Evolutionary conservation across 2,797 vertebrate genomes (phyloP), one percentile per base, ranked within the genome.

Genomic region (Trichosurus vulpecula): DNA sequence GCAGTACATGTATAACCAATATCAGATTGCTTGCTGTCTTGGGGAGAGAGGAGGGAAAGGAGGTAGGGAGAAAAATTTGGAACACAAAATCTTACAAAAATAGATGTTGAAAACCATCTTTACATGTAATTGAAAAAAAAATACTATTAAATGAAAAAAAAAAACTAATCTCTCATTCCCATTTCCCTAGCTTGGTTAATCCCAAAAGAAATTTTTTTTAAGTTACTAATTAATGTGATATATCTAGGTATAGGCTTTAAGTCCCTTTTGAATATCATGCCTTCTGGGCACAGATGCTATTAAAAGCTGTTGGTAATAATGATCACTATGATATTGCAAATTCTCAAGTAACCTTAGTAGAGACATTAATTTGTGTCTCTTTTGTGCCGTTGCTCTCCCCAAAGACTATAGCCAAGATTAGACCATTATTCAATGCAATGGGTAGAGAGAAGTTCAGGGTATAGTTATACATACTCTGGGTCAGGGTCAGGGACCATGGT

Each of bases 331-430:
- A 57, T 90, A 52, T 90, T 93, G 35, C 1, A 94, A 89, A 25
- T 89, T 10, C n/a, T 92, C 41, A 27, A 57, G 52, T 51, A 91
- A 6, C 11, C 90, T 89, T 94, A 90, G 90, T 56, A 27, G 14
- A 51, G 52, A 95, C 56, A 90, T 91, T 87, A 93, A 87, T 91
- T 94, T 3, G 66, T 93, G 47, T 47, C 54, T 93, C 8, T 91
- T 0, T 52, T 53, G n/a, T 41, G 29, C 61, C 13, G 1, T 31
- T 95, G 25, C 9, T 94, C 12, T 93, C 13, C 0, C 95, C 90
- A 93, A 96, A 95, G 74, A 1, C 29, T 53, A 13, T 54, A 56
- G 8, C 10, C 94, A n/a, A 92, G 56, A 93, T 58, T 9, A 97
- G 4, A 41, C 13, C 25, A 55, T 53, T 53, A 54, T 52, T 53